Evolutionary conservation across 2,888 invertebrate genomes (phyloP), one percentile per base, ranked within the genome.

Genomic region (Phortica magna): DNA sequence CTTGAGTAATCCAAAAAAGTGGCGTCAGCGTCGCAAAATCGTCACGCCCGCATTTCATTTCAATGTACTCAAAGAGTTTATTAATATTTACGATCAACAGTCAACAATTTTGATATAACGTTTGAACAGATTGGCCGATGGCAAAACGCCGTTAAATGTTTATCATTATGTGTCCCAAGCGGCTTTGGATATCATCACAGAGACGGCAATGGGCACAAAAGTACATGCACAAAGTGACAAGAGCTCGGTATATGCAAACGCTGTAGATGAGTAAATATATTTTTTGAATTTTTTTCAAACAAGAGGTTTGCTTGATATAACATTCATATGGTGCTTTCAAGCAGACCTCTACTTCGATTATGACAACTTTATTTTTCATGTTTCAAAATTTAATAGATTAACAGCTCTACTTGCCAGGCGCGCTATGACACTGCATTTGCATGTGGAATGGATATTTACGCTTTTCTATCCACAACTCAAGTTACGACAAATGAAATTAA

Each of bases 31-130:
- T 31, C 93, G 96, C 48, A 95, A 95, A 90, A 93, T 96, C 78
- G 91, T 96, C 73, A 96, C 96, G 0, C 96, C 96, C 2, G 94
- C 96, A 0, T 96, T 96, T 89, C 96, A 96, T 89, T 96, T 96
- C 89, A 94, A 95, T 83, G 95, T 96, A 76, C 91, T 96, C 67
- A 94, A 95, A 84, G 94, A 95, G 81, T 96, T 96, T 89, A 90
- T 95, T 7, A 94, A 94, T 2, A 93, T 95, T 0, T 96, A 96
- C 87, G 94, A 95, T 84, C 93, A 94, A 78, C 95, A 95, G 80
- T 92, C 94, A 6, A 91, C 92, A 41, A 92, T 94, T 22, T 91
- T 96, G 78, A 88, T 94, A 0, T 89, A 94, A 0, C 93, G 94
- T 78, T 87, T 96, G 61, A 5, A 89, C 93, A 6, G 93, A 93